These are phyloP conservation scores for Poecile atricapillus DNA, from an alignment of 2,113 vertebrate genomes.

Conservation along the genomic window DNA sequence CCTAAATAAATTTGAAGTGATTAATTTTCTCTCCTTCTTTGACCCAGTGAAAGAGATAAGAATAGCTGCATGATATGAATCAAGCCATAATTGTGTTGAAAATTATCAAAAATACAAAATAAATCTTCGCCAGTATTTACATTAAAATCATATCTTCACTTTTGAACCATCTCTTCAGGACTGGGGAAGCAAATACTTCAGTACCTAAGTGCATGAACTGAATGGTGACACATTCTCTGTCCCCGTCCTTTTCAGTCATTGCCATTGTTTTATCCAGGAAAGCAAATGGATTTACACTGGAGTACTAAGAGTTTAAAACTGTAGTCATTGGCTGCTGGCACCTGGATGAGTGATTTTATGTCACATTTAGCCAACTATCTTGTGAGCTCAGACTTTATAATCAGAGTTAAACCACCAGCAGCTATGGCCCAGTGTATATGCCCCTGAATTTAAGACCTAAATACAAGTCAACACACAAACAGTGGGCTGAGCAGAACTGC, in stretches of 20 bases:
- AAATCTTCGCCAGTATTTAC: not conserved
- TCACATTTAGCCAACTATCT: not conserved
- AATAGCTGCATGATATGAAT: not conserved
- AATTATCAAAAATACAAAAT: not conserved
- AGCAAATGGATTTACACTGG: not conserved
- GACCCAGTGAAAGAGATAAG: not conserved
- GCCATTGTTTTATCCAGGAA: not conserved
- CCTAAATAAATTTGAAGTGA: not conserved
- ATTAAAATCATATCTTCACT: not conserved
- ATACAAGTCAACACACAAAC: not conserved
- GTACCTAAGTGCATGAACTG: not conserved
- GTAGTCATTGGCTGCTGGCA: not conserved
- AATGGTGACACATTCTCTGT: not conserved
- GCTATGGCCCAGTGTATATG: accelerated
- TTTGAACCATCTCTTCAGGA: not conserved
- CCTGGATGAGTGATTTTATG: not conserved
- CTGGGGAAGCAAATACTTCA: not conserved
- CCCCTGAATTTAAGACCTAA: not conserved
- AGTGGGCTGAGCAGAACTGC: not conserved
- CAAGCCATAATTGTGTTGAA: not conserved
- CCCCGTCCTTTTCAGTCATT: not conserved
- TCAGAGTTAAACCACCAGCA: not conserved
- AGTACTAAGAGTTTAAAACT: not conserved
- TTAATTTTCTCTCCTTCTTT: not conserved
- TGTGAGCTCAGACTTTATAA: not conserved